Conservation (phyloP, 2,113 vertebrate species). For the Brevimyrus niger region DNA sequence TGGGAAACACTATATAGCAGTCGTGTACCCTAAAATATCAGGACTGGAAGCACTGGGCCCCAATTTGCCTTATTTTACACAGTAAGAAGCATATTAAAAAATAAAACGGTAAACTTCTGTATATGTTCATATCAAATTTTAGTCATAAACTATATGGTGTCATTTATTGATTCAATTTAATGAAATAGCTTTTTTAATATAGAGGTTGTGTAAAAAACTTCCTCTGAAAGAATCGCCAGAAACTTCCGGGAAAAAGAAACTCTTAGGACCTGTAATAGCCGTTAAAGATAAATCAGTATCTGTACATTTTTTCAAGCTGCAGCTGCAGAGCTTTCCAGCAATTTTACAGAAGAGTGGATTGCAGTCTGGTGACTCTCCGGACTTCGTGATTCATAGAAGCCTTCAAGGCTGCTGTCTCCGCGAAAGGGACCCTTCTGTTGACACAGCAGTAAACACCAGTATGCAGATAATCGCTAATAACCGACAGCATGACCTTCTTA, state of each 20-base stretch:
- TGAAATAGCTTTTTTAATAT: background rate
- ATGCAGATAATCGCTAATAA: background rate
- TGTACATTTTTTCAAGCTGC: background rate
- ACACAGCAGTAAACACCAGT: background rate
- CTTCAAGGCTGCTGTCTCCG: background rate
- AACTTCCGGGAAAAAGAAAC: background rate
- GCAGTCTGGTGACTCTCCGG: background rate
- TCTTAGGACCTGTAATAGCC: background rate
- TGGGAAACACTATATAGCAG: background rate
- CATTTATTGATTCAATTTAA: background rate
- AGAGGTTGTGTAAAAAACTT: background rate
- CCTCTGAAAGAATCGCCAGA: background rate
- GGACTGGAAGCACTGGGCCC: background rate
- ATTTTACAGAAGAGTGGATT: background rate
- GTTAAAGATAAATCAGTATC: slow-evolving; percentile 2
- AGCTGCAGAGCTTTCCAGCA: background rate
- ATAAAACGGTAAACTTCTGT: background rate
- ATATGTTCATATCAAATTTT: background rate
- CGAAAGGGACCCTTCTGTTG: background rate
- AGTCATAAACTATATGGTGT: background rate
- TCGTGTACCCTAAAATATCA: background rate
- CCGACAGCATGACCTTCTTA: background rate
- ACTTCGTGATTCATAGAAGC: background rate
- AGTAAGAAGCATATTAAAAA: background rate
- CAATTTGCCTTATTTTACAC: background rate